Evolutionary conservation across 1,140 invertebrate species (phyloP).

Genomic region (Drosophila erecta): DNA sequence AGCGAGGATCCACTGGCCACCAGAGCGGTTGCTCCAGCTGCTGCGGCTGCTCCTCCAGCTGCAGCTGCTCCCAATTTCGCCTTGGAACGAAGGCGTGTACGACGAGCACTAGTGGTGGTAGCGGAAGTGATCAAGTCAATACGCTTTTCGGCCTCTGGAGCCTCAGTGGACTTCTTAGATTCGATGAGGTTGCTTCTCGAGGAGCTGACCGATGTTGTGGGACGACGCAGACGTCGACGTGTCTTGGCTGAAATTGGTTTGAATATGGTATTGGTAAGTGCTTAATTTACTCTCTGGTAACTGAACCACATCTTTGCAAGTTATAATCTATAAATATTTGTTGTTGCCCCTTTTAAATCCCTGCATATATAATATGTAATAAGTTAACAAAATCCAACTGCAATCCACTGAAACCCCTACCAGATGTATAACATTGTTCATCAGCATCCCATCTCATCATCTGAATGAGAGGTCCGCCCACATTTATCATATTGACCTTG

Average conservation of each 20-base stretch:
- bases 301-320: not conserved
- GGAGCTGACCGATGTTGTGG: slow-evolving; percentile 85
- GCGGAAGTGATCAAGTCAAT: slow-evolving; percentile 87
- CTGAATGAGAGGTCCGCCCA: slow-evolving; percentile 12
- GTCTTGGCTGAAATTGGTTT: slow-evolving; percentile 61
- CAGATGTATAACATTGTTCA: slow-evolving; percentile 1
- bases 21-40: slow-evolving; percentile 87
- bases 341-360: not conserved
- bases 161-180: slow-evolving; percentile 83
- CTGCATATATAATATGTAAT: not conserved
- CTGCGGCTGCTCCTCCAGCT: slow-evolving; percentile 86
- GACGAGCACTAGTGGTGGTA: slow-evolving; percentile 86
- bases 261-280: no score
- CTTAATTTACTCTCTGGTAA: no score
- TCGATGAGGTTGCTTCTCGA: slow-evolving; percentile 84
- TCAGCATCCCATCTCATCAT: not conserved
- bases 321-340: no score
- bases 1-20: slow-evolving; percentile 85
- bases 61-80: slow-evolving; percentile 85
- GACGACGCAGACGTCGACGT: slow-evolving; percentile 86
- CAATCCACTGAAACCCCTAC: not conserved
- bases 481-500: slow-evolving; percentile 44
- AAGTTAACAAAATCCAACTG: not conserved
- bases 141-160: slow-evolving; percentile 84
- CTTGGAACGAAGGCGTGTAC: slow-evolving; percentile 89